Base-by-base conservation (phyloP, 2,888 invertebrate genomes). In the Nineta flava region DNA sequence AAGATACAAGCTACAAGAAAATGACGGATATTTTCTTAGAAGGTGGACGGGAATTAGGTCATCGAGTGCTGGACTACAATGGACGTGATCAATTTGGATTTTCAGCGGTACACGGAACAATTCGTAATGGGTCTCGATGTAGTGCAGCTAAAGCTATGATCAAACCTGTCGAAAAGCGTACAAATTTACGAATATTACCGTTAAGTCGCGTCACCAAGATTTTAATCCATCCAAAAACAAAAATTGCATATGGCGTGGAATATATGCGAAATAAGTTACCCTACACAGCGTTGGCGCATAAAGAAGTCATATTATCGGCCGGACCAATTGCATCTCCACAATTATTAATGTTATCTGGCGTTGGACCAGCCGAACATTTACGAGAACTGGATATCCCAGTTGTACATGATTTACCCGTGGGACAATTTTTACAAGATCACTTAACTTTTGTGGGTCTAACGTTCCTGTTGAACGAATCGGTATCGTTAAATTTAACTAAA, bases 11-110 rank as follows among this genome's bases (percentile, higher is more conserved):
- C 1, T 65, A 63, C 59, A 63, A 72, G 31, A 66, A 67, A 5
- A 57, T 75, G 17, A 70, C 67, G 0, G 63, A 69, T 7, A 71
- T 76, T 0, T 82, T 77, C 60, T 62, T 82, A 1, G 67, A 74
- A 53, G 79, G 80, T 2, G 80, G 79, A 2, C 70, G 73, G 59
- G 70, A 80, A 59, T 71, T 79, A 34, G 85, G 85, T 1, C 76
- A 80, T 60, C 69, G 71, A 1, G 75, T 77, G 44, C 70, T 79
- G 10, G 87, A 87, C 60, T 82, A 84, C 60, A 83, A 83, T 58
- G 75, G 74, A 0, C 72, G 75, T 31, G 65, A 74, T 6, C 74
- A 76, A 57, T 59, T 79, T 55, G 84, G 84, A 3, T 82, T 79
- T 31, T 77, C 78, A 1, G 75, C 73, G 56, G 74, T 83, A 0